Evolutionary conservation across 2,888 invertebrate genomes (phyloP), one percentile per base, ranked within the genome.

Genomic region (Nemapogon koenigi): DNA sequence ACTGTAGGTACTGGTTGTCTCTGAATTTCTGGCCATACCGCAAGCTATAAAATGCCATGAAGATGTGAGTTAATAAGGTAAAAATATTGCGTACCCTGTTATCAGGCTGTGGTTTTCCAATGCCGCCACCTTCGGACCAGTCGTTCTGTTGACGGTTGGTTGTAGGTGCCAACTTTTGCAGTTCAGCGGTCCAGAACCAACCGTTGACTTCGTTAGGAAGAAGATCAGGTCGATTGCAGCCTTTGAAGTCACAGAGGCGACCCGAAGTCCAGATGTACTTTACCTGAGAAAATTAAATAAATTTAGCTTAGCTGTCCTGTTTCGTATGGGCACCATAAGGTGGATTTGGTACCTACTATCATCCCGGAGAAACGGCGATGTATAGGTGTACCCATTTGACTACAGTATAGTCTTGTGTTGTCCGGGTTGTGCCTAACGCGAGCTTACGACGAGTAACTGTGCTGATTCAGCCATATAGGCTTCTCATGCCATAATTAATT

Each of bases 241-340:
- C 93, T 64, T 90, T 89, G 81, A 94, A 94, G 70, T 94, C 93
- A 57, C 94, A 94, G 35, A 91, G 78, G 46, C 94, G 88, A 41
- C 94, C 94, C 37, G 91, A 91, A 16, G 94, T 93, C 94, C 94
- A 94, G 58, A 93, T 93, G 71, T 93, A 94, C 72, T 91, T 91
- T 19, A 90, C 86, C 84, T 90, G 67, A 90, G 67, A 16, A 62
- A 6, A 22, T 22, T 22, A 22, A n/a, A 22, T 22, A 22, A 7
- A 22, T 22, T 22, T 22, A n/a, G n/a, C n/a, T n/a, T n/a, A n/a
- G n/a, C n/a, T n/a, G n/a, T n/a, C 10, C 22, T 22, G 22, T 6
- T 22, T 22, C 22, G 6, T 22, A 6, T 7, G 6, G 10, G 22
- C 6, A 22, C 10, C 10, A 22, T 7, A 22, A 22, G 22, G 10